Evolutionary conservation across 2,113 vertebrate species (phyloP).

Genomic region (zebrafish (Danio rerio)): DNA sequence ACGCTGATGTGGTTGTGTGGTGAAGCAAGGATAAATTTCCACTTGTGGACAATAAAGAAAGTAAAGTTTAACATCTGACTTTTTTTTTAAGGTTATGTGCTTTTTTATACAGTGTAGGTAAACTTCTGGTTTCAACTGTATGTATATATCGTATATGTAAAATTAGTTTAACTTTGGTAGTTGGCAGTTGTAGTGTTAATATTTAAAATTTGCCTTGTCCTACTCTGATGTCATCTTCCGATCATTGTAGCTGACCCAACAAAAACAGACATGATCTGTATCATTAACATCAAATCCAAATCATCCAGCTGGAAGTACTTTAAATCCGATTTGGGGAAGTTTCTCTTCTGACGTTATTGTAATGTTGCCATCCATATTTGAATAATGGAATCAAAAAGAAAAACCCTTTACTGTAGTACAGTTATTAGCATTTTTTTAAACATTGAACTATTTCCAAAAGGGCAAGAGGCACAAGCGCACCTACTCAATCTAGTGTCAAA

Average conservation of each 20-base stretch:
- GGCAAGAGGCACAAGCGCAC: not conserved
- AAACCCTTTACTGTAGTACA: not conserved
- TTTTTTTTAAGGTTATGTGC: too few relatives aligned
- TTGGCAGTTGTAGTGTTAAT: slow-evolving; percentile 5
- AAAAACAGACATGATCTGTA: slow-evolving; percentile 41
- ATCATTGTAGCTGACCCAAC: slow-evolving; percentile 17
- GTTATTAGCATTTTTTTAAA: slow-evolving; percentile 20
- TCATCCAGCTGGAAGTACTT: slow-evolving; percentile 44
- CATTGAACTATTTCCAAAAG: not conserved
- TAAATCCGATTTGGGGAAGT: slow-evolving; percentile 15
- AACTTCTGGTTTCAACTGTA: too few relatives aligned
- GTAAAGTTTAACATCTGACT: too few relatives aligned
- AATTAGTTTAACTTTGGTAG: not conserved
- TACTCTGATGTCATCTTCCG: slow-evolving; percentile 62
- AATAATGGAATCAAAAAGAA: not conserved
- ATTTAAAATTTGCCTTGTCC: slow-evolving; percentile 30
- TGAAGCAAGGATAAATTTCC: too few relatives aligned
- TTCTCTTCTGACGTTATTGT: slow-evolving; percentile 7
- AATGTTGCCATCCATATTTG: slow-evolving; percentile 28
- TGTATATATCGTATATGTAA: too few relatives aligned
- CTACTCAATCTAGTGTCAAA: not conserved
- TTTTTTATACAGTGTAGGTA: too few relatives aligned
- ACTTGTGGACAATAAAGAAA: too few relatives aligned
- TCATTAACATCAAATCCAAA: slow-evolving; percentile 41
- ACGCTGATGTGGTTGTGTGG: too few relatives aligned